Conservation (phyloP, 2,797 vertebrate genomes). For the Anguilla anguilla region DNA sequence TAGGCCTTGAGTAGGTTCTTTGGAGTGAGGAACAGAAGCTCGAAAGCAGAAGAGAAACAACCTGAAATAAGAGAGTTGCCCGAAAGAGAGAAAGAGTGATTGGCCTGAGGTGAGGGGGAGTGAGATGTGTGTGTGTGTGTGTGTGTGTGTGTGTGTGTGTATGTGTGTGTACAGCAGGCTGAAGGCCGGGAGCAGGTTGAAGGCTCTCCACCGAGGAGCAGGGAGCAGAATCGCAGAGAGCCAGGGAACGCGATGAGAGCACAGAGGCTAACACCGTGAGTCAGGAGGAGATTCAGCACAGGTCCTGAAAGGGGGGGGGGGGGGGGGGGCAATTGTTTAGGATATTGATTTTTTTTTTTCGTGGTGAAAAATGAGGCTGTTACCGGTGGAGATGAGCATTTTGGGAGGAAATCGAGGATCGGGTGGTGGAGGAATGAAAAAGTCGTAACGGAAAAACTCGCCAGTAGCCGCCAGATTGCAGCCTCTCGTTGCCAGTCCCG, state of each 20-base stretch:
- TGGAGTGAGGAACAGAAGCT: neutral
- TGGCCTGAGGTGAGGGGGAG: neutral
- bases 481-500: neutral
- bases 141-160: neutral
- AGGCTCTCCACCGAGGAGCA: neutral
- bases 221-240: neutral
- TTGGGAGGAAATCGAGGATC: neutral
- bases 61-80: neutral
- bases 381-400: neutral
- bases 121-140: neutral
- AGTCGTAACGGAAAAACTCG: neutral
- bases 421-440: neutral
- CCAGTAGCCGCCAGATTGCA: neutral
- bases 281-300: slow-evolving; percentile 2
- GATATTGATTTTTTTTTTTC: slow-evolving; percentile 15
- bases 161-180: neutral
- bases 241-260: neutral
- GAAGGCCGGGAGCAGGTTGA: neutral
- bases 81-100: neutral
- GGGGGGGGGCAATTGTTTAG: slow-evolving; percentile 4
- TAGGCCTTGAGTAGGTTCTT: neutral
- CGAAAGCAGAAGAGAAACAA: slow-evolving; percentile 10
- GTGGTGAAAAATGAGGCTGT: slow-evolving; percentile 16
- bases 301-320: neutral
- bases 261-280: neutral